These are phyloP conservation scores for Phylloscopus trochilus DNA, from an alignment of 2,113 vertebrate genomes.

Conservation along the genomic window DNA sequence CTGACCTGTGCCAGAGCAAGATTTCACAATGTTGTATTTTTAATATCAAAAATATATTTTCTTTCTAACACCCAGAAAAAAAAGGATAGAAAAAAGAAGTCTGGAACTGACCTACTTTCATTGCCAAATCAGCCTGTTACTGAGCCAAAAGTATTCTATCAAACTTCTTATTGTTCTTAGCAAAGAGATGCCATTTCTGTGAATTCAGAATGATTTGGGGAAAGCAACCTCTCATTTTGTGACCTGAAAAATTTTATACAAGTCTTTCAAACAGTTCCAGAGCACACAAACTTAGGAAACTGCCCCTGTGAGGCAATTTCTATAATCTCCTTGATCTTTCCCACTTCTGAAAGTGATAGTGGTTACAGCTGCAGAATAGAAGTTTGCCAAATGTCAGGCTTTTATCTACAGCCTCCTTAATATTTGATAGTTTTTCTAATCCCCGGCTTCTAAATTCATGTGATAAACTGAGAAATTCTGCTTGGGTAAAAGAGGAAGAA, in stretches of 20 bases:
- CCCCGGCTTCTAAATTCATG: background rate
- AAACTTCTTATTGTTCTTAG: constrained; percentile 42
- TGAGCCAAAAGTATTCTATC: constrained; percentile 35
- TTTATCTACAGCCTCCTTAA: background rate
- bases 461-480: background rate
- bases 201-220: background rate
- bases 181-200: background rate
- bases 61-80: background rate
- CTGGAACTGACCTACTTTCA: constrained; percentile 39
- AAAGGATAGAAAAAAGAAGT: constrained; percentile 12
- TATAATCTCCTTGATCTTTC: constrained; percentile 28
- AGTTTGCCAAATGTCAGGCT: background rate
- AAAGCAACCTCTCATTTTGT: constrained; percentile 7
- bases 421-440: constrained; percentile 5
- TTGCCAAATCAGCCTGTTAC: constrained; percentile 15
- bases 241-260: background rate
- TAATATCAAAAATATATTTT: constrained; percentile 12
- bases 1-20: background rate
- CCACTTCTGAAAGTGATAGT: background rate
- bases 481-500: background rate
- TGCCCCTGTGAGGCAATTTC: background rate
- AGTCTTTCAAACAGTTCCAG: constrained; percentile 2
- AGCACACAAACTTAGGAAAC: background rate
- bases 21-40: constrained; percentile 4
- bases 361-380: constrained; percentile 8